These are phyloP conservation scores for Myzus persicae DNA, from an alignment of 1,140 invertebrate genomes.

Conservation along the genomic window DNA sequence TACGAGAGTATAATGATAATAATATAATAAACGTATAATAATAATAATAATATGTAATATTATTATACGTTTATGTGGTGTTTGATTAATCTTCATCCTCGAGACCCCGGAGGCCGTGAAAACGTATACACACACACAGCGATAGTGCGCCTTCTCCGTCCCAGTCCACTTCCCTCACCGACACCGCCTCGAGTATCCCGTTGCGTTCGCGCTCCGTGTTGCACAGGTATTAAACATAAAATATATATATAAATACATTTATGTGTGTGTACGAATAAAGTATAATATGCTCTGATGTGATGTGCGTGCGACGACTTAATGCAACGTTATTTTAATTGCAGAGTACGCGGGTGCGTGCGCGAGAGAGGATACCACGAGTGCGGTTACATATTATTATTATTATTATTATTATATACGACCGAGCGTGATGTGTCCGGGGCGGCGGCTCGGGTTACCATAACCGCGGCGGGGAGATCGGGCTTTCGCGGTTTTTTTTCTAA, in stretches of 20 bases:
- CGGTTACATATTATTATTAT: not conserved
- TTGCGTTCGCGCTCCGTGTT: not conserved
- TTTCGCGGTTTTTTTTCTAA: not conserved
- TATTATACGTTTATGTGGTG: not conserved
- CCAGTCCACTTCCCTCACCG: not conserved
- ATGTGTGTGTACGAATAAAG: too few species aligned
- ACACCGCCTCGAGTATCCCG: not conserved
- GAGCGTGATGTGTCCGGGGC: not conserved
- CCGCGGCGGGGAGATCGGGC: not conserved
- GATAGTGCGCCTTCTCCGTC: not conserved
- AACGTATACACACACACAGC: not conserved
- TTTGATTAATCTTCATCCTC: constrained; percentile 49
- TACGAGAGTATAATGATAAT: not conserved
- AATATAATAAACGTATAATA: not conserved
- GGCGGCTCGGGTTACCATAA: not conserved
- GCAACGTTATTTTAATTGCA: constrained; percentile 29
- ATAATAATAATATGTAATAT: constrained; percentile 30
- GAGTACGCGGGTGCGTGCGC: not conserved
- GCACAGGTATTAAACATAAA: not conserved
- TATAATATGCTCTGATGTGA: not conserved
- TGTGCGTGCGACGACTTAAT: constrained; percentile 18
- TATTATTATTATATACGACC: not conserved
- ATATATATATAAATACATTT: too few species aligned
- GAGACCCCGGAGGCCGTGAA: constrained; percentile 51
- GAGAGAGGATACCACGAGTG: constrained; percentile 6